phyloP scores from a whole-genome alignment of 1,140 invertebrate species.

The Drosophila teissieri region DNA sequence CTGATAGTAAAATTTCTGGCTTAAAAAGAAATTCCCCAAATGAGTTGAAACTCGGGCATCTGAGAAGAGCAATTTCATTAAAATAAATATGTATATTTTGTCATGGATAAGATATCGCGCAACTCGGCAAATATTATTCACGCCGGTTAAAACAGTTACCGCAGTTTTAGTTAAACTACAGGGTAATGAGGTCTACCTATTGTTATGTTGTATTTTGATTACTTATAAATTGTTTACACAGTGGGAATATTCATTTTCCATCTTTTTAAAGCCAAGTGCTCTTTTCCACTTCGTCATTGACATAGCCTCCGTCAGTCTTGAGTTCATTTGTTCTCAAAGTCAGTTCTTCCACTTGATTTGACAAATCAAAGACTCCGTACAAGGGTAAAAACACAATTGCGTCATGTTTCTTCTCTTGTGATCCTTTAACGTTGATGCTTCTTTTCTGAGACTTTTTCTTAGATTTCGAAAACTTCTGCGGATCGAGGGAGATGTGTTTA shows the following conservation, averaged over 20 bases:
- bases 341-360: constrained; percentile 13
- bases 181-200: neutral
- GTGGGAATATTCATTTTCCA: neutral
- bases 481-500: constrained; percentile 36
- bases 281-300: constrained; percentile 34
- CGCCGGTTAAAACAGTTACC: neutral
- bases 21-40: constrained; percentile 3
- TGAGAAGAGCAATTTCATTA: neutral
- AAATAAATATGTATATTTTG: constrained; percentile 4
- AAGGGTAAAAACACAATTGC: constrained; percentile 39
- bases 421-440: neutral
- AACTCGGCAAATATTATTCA: constrained; percentile 5
- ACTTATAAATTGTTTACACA: constrained; percentile 3
- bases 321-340: constrained; percentile 9
- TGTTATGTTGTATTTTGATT: constrained; percentile 1
- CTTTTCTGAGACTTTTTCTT: constrained; percentile 32
- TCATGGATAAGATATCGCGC: constrained; percentile 34
- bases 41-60: neutral
- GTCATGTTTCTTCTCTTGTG: constrained; percentile 6
- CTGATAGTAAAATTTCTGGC: neutral
- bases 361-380: constrained; percentile 69
- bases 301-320: constrained; percentile 9
- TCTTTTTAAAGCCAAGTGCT: constrained; percentile 46
- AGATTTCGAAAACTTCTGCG: constrained; percentile 1
- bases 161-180: constrained; percentile 41